These are phyloP conservation scores for Pachyuromys duprasi DNA, from an alignment of 2,797 vertebrate species.

Conservation along the genomic window DNA sequence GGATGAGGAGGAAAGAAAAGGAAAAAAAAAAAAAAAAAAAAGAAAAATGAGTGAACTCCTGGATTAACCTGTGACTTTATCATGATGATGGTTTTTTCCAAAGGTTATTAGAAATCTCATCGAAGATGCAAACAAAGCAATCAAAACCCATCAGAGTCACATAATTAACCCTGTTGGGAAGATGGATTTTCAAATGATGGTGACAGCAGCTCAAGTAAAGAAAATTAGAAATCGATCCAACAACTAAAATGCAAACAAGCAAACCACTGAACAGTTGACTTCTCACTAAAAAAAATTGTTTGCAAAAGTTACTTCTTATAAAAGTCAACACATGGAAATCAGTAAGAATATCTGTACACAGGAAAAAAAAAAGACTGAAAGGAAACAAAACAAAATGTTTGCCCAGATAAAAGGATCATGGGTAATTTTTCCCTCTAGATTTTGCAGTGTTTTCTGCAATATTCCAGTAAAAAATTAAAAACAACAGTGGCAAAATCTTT, in stretches of 20 bases:
- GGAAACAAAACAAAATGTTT: slow-evolving; percentile 46
- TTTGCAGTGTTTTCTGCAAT: slow-evolving; percentile 42
- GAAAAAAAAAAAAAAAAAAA: background rate
- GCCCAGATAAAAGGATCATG: background rate
- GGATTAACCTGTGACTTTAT: slow-evolving; percentile 50
- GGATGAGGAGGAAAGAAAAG: background rate
- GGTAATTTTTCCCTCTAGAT: background rate
- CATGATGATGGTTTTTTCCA: slow-evolving; percentile 47
- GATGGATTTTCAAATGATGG: background rate
- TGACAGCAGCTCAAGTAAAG: background rate
- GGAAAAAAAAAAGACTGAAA: slow-evolving; percentile 52
- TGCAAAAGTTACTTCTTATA: slow-evolving; percentile 26
- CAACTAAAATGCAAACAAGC: slow-evolving; percentile 23
- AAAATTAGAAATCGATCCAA: background rate
- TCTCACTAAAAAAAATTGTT: slow-evolving; percentile 8
- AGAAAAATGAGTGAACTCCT: background rate
- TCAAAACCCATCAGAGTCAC: slow-evolving; percentile 57
- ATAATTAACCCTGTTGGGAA: slow-evolving; percentile 46
- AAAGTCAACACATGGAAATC: slow-evolving; percentile 34
- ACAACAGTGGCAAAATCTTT: background rate
- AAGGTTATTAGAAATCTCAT: slow-evolving; percentile 56
- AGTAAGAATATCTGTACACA: background rate
- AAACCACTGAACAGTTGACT: slow-evolving; percentile 41
- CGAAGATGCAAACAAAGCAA: slow-evolving; percentile 71
- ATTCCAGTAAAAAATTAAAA: slow-evolving; percentile 40